Evolutionary conservation across 2,113 vertebrate genomes (phyloP).

Genomic region (Actinemys pallida): DNA sequence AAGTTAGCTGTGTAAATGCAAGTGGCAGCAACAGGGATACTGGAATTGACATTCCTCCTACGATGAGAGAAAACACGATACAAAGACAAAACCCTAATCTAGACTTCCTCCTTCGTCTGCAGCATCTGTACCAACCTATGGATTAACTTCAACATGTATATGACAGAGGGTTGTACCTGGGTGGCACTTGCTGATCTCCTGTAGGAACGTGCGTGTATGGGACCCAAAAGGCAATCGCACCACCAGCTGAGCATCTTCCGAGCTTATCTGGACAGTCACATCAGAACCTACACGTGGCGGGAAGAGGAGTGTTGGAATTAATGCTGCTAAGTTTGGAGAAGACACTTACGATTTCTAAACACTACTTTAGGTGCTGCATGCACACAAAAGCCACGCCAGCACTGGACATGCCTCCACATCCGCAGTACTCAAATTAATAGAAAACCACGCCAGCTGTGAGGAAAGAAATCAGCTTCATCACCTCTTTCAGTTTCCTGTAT

Average conservation of each 20-base stretch:
- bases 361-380: accelerated
- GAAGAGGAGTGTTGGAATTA: not conserved
- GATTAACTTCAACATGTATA: not conserved
- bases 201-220: slow-evolving; percentile 87
- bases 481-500: not conserved
- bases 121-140: not conserved
- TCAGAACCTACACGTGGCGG: slow-evolving; percentile 83
- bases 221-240: slow-evolving; percentile 93
- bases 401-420: not conserved
- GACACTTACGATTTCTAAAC: accelerated
- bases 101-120: not conserved
- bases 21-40: slow-evolving; percentile 85
- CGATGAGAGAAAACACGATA: slow-evolving; percentile 59
- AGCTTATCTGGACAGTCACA: slow-evolving; percentile 84
- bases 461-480: not conserved
- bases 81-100: not conserved
- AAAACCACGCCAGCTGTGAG: not conserved
- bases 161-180: slow-evolving; percentile 77
- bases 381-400: accelerated
- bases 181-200: slow-evolving; percentile 84
- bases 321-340: not conserved
- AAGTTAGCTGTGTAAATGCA: not conserved
- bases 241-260: slow-evolving; percentile 70
- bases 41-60: slow-evolving; percentile 65
- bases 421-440: not conserved